Evolutionary conservation across 2,888 invertebrate genomes (phyloP).

Genomic region (Myathropa florea): DNA sequence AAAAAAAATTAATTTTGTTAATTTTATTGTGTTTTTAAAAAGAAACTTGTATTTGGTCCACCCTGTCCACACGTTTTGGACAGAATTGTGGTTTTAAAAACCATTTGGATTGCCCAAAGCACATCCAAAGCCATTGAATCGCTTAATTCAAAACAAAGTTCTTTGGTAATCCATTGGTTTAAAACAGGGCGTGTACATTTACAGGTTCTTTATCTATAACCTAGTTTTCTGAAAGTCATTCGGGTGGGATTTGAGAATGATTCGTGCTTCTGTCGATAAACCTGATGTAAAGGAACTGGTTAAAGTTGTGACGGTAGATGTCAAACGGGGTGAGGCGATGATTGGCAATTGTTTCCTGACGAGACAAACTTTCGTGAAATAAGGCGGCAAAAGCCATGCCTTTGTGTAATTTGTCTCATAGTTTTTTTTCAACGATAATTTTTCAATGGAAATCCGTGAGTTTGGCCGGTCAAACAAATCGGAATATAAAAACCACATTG

Average conservation of each 20-base stretch:
- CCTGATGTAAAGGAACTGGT: background rate
- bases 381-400: background rate
- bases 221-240: background rate
- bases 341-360: background rate
- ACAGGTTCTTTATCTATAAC: background rate
- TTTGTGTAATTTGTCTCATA: background rate
- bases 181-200: background rate
- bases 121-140: background rate
- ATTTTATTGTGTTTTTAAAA: too few species aligned
- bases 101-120: background rate
- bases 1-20: too few species aligned
- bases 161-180: background rate
- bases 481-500: too few species aligned
- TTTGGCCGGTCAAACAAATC: too few species aligned
- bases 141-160: background rate
- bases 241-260: background rate
- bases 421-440: background rate
- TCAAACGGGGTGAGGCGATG: background rate
- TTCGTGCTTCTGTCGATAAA: background rate
- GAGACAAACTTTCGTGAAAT: background rate
- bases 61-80: background rate
- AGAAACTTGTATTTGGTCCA: too few species aligned
- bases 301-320: background rate
- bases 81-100: background rate
- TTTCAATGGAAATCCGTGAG: background rate